Evolutionary conservation across 2,113 vertebrate genomes (phyloP).

Genomic region (Tachysurus vachellii): DNA sequence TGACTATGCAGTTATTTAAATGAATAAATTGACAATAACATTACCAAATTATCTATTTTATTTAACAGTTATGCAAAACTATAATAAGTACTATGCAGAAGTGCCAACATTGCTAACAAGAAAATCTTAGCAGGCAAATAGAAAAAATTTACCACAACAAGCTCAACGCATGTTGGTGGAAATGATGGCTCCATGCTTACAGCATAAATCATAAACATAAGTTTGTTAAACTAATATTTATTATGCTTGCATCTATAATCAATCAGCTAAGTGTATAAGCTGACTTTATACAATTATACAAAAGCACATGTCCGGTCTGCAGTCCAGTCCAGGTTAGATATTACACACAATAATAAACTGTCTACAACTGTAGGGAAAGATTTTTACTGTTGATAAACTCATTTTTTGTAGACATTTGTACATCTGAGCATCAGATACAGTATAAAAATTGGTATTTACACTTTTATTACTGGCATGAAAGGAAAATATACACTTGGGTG

Average conservation of each 20-base stretch:
- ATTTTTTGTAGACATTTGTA: constrained; percentile 11
- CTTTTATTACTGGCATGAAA: constrained; percentile 1
- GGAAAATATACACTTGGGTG: not conserved
- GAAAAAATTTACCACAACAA: not conserved
- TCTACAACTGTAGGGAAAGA: not conserved
- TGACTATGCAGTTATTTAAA: not conserved
- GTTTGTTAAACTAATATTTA: not conserved
- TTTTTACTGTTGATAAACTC: constrained; percentile 1
- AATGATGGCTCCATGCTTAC: not conserved
- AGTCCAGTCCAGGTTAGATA: not conserved
- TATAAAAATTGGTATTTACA: constrained; percentile 19
- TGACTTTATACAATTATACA: not conserved
- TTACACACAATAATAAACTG: not conserved
- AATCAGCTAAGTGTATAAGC: not conserved
- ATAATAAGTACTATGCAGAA: not conserved
- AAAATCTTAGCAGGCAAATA: not conserved
- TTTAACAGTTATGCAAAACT: not conserved
- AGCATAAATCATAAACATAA: not conserved
- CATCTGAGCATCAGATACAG: not conserved
- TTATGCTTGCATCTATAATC: not conserved
- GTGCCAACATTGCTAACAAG: not conserved
- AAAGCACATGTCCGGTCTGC: not conserved
- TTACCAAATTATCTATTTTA: not conserved
- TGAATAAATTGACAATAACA: not conserved
- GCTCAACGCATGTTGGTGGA: not conserved